Evolutionary conservation across 2,113 vertebrate species (phyloP).

Genomic region (Geococcyx californianus): DNA sequence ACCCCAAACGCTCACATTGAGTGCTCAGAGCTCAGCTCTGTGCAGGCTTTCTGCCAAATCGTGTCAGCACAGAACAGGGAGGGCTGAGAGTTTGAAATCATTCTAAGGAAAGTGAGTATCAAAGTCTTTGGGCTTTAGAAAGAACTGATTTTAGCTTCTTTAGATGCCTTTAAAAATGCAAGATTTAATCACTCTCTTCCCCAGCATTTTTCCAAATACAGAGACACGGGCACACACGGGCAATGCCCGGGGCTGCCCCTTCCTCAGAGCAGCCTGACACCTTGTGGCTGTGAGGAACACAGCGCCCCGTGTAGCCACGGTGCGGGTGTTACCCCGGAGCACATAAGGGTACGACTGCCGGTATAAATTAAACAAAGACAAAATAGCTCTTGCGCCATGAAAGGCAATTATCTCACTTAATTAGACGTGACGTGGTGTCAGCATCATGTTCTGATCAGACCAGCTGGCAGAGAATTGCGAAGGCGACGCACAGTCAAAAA

Average conservation of each 20-base stretch:
- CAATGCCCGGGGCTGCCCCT: not conserved
- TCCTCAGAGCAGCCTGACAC: slow-evolving; percentile 68
- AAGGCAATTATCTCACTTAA: slow-evolving; percentile 57
- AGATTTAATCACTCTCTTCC: not conserved
- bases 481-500: not conserved
- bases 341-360: not conserved
- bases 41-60: not conserved
- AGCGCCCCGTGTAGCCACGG: not conserved
- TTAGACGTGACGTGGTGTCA: slow-evolving; percentile 36
- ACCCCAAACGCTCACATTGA: not conserved
- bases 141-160: not conserved
- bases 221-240: fast-evolving
- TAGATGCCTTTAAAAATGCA: not conserved
- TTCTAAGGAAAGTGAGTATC: not conserved
- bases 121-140: not conserved
- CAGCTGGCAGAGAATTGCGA: slow-evolving; percentile 6
- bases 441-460: not conserved
- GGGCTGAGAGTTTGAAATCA: not conserved
- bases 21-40: no score
- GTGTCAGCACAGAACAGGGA: not conserved
- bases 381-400: slow-evolving; percentile 28
- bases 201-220: not conserved
- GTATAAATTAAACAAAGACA: slow-evolving; percentile 11
- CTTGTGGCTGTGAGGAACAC: slow-evolving; percentile 62
- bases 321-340: not conserved